Percentiles rank a stretch among this genome's conserved stretches.
Evolutionary conservation across 2,113 vertebrate species (phyloP).

Genomic region (Corythornis cristatus): DNA sequence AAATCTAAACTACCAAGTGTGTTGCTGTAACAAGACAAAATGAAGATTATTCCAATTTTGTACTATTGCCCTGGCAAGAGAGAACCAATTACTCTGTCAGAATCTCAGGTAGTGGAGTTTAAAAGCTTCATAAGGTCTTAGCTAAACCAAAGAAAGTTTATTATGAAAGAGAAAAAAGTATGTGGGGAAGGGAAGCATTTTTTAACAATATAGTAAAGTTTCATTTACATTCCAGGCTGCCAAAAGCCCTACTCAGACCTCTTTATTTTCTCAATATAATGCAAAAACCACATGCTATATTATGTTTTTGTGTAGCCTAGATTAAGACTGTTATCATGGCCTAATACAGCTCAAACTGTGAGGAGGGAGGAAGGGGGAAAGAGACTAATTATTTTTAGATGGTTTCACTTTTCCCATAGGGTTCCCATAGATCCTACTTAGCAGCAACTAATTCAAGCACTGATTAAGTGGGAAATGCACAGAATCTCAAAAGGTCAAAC

Average conservation of each 20-base stretch:
- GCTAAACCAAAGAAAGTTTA: constrained; percentile 35
- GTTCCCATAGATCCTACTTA: constrained; percentile 79
- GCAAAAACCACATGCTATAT: constrained; percentile 21
- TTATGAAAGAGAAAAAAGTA: background rate
- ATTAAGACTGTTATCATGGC: constrained; percentile 68
- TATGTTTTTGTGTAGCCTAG: constrained; percentile 63
- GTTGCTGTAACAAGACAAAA: constrained; percentile 74
- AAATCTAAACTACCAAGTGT: constrained; percentile 57
- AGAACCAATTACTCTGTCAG: constrained; percentile 69
- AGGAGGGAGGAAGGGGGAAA: constrained; percentile 5
- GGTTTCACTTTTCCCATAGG: constrained; percentile 79
- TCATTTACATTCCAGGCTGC: constrained; percentile 51
- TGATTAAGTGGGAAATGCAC: constrained; percentile 86
- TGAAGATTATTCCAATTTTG: constrained; percentile 66
- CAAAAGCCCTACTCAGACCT: constrained; percentile 9
- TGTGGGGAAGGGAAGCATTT: background rate
- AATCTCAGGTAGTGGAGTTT: constrained; percentile 53
- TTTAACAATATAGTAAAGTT: constrained; percentile 33
- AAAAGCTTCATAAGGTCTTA: constrained; percentile 59
- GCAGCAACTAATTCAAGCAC: constrained; percentile 80
- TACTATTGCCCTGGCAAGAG: constrained; percentile 70
- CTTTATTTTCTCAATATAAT: constrained; percentile 23
- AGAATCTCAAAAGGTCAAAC: constrained; percentile 85
- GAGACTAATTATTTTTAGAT: constrained; percentile 86
- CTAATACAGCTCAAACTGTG: constrained; percentile 76